Evolutionary conservation across 2,888 invertebrate genomes (phyloP).

Genomic region (Penaeus monodon): DNA sequence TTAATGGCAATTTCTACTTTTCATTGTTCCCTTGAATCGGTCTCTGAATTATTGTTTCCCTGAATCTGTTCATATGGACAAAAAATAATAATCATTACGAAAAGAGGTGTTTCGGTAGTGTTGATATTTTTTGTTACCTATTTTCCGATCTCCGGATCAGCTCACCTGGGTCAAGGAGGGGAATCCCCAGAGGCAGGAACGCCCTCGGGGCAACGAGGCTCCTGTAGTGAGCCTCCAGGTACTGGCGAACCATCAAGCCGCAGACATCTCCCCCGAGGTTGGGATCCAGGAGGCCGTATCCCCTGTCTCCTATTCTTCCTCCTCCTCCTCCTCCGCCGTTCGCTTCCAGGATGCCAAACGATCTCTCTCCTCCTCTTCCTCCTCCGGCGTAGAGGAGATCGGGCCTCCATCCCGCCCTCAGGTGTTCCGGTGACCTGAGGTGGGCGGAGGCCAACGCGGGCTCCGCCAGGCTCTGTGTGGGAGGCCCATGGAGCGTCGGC

Average conservation of each 20-base stretch:
- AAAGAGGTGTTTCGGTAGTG: too few species aligned
- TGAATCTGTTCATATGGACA: too few species aligned
- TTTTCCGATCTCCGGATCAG: background rate
- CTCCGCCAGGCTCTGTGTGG: background rate
- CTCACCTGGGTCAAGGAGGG: conserved; percentile 39
- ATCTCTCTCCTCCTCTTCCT: background rate
- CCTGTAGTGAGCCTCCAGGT: conserved; percentile 38
- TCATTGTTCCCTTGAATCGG: too few species aligned
- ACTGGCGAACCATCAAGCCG: conserved; percentile 34
- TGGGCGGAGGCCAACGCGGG: background rate
- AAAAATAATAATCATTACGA: too few species aligned
- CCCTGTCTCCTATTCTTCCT: background rate
- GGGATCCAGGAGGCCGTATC: background rate
- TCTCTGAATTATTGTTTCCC: too few species aligned
- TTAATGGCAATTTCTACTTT: too few species aligned
- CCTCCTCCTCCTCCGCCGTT: background rate
- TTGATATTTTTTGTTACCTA: too few species aligned
- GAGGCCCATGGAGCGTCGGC: background rate
- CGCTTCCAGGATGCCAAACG: background rate
- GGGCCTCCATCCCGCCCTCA: background rate
- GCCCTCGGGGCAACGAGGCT: conserved; percentile 13
- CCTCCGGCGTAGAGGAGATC: background rate
- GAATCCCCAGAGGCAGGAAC: conserved; percentile 24
- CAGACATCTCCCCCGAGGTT: background rate
- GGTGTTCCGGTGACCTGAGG: background rate